A percentile compares a stretch with the other conserved stretches of the same genome.
Evolutionary conservation across 2,113 vertebrate species (phyloP).

Genomic region (Sebastes schlegelii): DNA sequence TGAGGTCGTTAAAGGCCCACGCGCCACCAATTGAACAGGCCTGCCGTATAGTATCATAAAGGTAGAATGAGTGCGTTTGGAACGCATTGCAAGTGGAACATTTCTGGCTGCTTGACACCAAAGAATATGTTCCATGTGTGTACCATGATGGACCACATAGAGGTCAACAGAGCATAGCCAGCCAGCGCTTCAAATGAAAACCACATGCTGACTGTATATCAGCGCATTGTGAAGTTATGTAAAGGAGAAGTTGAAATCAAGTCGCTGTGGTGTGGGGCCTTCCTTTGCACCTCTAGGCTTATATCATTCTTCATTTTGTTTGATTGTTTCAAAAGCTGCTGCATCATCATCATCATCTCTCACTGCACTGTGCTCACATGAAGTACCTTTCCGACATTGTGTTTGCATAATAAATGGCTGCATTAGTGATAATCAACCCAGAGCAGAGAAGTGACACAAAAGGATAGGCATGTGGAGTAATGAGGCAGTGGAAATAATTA

Average conservation of each 20-base stretch:
- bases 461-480: background rate
- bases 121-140: constrained; percentile 78
- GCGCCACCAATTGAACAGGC: too few species aligned
- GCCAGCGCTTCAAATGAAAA: constrained; percentile 70
- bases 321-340: background rate
- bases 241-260: constrained; percentile 10
- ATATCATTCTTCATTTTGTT: background rate
- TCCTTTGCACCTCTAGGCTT: background rate
- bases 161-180: constrained; percentile 53
- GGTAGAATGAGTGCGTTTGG: constrained; percentile 1
- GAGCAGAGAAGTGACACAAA: background rate
- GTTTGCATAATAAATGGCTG: background rate
- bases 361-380: background rate
- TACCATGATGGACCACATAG: constrained; percentile 49
- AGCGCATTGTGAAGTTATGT: constrained; percentile 21
- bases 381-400: background rate
- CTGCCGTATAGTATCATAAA: background rate
- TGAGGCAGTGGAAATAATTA: constrained; percentile 15
- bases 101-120: constrained; percentile 39
- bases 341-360: background rate
- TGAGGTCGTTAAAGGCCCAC: too few species aligned
- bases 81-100: constrained; percentile 40
- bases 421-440: background rate
- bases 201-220: constrained; percentile 72
- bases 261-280: background rate